Percentiles rank a stretch among this genome's conserved stretches.
Conservation (phyloP, 1,140 invertebrate species). For the Cydia fagiglandana region DNA sequence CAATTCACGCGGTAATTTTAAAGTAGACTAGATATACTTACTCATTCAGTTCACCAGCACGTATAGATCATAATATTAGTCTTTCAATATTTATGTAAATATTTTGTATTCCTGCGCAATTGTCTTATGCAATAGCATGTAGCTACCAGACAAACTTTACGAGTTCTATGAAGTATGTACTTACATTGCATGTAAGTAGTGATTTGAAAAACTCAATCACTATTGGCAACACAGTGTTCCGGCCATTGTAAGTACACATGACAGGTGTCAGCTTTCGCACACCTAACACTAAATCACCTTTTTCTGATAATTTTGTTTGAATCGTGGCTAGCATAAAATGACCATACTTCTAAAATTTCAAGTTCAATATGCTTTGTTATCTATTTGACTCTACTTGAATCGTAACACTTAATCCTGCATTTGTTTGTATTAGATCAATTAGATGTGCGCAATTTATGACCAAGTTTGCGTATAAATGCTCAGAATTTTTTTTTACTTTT, state of each 20-base stretch:
- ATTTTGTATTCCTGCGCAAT: not conserved
- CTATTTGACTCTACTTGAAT: too few relatives aligned
- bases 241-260: conserved; percentile 9
- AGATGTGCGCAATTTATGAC: too few relatives aligned
- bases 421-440: too few relatives aligned
- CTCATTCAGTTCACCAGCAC: too few relatives aligned
- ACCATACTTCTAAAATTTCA: not conserved
- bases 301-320: not conserved
- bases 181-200: not conserved
- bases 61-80: too few relatives aligned
- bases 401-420: too few relatives aligned
- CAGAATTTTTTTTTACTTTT: too few relatives aligned
- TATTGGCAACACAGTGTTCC: conserved; percentile 23
- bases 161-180: conserved; percentile 6
- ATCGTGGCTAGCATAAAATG: not conserved
- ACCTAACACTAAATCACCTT: not conserved
- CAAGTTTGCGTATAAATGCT: too few relatives aligned
- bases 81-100: too few relatives aligned
- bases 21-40: too few relatives aligned
- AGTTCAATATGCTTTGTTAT: too few relatives aligned
- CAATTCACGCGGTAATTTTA: too few relatives aligned
- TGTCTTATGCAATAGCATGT: not conserved
- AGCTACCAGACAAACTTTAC: not conserved
- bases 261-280: not conserved
- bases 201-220: conserved; percentile 20